phyloP scores from a whole-genome alignment of 2,113 vertebrate species.

The Chlorodrepanis virens region DNA sequence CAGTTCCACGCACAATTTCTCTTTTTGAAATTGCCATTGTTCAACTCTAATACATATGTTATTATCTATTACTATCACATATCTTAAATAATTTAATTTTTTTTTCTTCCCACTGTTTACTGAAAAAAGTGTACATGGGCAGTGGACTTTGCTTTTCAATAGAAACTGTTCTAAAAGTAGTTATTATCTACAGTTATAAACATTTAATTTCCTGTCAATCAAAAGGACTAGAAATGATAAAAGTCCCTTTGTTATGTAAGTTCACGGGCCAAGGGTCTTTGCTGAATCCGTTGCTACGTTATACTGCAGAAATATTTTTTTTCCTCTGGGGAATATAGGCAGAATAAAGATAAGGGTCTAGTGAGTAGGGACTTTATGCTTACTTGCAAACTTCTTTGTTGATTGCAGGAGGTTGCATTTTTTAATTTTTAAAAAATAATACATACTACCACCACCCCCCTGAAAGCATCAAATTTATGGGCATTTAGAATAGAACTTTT shows the following conservation, averaged over 20 bases:
- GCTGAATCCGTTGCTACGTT: neutral
- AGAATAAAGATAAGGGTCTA: neutral
- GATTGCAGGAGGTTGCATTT: neutral
- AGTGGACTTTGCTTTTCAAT: conserved; percentile 13
- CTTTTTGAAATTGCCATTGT: neutral
- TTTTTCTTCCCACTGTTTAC: neutral
- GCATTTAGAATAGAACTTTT: neutral
- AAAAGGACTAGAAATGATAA: neutral
- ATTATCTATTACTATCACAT: neutral
- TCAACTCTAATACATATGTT: neutral
- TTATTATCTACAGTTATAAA: conserved; percentile 37
- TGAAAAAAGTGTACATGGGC: neutral
- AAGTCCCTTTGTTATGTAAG: neutral
- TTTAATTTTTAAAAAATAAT: neutral
- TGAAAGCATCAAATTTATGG: neutral
- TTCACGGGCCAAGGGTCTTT: neutral
- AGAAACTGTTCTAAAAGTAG: conserved; percentile 53
- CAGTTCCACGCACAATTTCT: neutral
- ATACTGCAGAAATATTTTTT: conserved; percentile 29
- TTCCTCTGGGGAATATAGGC: neutral
- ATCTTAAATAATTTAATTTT: neutral
- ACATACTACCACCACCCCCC: fast-evolving
- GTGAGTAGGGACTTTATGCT: neutral
- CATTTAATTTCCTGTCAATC: neutral
- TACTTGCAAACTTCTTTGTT: conserved; percentile 35